Evolutionary conservation across 2,113 vertebrate species (phyloP).

Genomic region (Ptilorrhoa leucosticta): DNA sequence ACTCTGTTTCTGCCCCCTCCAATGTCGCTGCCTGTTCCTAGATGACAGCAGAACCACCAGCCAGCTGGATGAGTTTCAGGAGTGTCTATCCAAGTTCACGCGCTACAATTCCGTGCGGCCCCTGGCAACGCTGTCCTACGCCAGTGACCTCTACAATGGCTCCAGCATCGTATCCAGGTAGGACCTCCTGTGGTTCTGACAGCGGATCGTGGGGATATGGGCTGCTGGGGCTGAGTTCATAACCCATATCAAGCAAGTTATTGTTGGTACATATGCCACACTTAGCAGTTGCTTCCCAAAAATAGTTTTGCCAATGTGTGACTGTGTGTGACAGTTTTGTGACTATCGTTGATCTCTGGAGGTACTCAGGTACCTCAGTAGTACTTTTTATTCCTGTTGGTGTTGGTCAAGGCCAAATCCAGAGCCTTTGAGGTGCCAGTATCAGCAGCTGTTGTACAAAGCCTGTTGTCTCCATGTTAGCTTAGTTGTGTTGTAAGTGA

Average conservation of each 20-base stretch:
- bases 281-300: not conserved
- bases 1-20: not conserved
- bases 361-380: not conserved
- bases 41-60: slow-evolving; percentile 93
- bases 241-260: accelerated
- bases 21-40: slow-evolving; percentile 42
- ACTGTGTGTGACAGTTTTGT: not conserved
- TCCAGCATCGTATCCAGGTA: slow-evolving; percentile 99
- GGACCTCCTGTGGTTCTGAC: not conserved
- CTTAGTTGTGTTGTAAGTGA: not conserved
- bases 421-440: not conserved
- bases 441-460: not conserved
- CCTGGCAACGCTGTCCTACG: slow-evolving; percentile 93
- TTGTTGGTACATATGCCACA: not conserved
- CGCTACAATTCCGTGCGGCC: slow-evolving; percentile 96
- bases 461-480: not conserved
- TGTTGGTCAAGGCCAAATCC: not conserved
- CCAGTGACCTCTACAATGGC: slow-evolving; percentile 97
- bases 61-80: slow-evolving; percentile 98
- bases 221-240: not conserved
- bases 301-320: accelerated
- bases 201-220: accelerated
- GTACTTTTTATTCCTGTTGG: not conserved
- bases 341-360: not conserved
- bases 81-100: slow-evolving; percentile 96